These are phyloP conservation scores for Fragum whitleyi DNA, from an alignment of 2,888 invertebrate genomes.

Conservation along the genomic window DNA sequence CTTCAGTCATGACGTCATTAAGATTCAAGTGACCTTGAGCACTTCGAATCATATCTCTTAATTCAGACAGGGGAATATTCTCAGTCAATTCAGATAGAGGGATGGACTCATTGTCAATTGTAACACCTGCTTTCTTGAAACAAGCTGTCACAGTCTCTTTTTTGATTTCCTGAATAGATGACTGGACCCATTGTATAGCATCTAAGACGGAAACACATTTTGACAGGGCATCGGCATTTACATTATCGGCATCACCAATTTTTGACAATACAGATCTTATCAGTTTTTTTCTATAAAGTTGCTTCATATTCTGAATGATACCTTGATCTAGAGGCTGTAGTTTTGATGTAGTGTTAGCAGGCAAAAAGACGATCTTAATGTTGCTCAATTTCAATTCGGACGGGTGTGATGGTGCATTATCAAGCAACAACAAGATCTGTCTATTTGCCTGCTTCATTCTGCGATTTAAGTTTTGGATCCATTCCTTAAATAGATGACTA, in stretches of 20 bases:
- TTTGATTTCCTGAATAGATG: not conserved
- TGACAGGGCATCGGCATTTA: too few species aligned
- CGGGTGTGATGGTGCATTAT: too few species aligned
- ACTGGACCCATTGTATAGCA: not conserved
- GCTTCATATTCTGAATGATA: constrained; percentile 32
- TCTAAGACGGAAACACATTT: not conserved
- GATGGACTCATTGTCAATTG: not conserved
- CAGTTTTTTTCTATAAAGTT: constrained; percentile 13
- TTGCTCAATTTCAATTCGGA: not conserved
- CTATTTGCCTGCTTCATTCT: too few species aligned
- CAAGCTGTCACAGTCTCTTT: not conserved
- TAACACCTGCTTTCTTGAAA: too few species aligned
- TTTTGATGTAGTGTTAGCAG: constrained; percentile 33
- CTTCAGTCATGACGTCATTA: too few species aligned
- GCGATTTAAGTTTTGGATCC: too few species aligned
- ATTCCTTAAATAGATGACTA: not conserved
- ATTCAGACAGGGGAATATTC: too few species aligned
- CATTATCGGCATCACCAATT: too few species aligned
- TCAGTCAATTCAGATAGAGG: not conserved
- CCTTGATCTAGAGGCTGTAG: constrained; percentile 40
- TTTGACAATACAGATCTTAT: not conserved
- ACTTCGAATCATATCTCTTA: too few species aligned
- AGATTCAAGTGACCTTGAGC: too few species aligned
- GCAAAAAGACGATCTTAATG: too few species aligned
- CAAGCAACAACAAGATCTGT: too few species aligned